phyloP scores from a whole-genome alignment of 1,140 invertebrate genomes.

The Hyles euphorbiae region DNA sequence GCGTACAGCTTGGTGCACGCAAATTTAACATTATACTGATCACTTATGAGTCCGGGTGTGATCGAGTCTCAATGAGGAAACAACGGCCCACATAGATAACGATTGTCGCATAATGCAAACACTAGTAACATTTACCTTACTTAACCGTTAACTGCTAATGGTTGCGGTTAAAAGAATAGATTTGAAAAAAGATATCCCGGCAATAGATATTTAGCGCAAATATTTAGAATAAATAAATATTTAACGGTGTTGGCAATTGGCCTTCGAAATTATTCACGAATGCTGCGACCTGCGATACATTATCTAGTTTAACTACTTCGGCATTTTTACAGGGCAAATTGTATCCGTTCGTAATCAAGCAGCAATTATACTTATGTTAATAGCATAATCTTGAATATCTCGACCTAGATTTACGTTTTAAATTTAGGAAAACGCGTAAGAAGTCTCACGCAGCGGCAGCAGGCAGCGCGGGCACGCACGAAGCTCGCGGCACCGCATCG shows the following conservation, averaged over 20 bases:
- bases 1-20: background rate
- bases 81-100: slow-evolving; percentile 66
- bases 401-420: background rate
- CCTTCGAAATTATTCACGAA: no score
- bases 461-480: slow-evolving; percentile 43
- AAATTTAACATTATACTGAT: background rate
- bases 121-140: slow-evolving; percentile 34
- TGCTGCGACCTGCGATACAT: no score
- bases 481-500: slow-evolving; percentile 34
- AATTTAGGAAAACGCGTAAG: background rate
- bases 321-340: no score
- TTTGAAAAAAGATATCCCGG: no score
- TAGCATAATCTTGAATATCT: background rate
- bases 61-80: slow-evolving; percentile 54
- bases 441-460: slow-evolving; percentile 44
- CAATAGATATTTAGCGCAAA: no score
- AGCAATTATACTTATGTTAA: no score
- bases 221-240: no score
- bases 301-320: no score
- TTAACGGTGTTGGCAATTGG: no score
- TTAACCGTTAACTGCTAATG: slow-evolving; percentile 9
- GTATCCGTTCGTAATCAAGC: no score
- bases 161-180: no score
- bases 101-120: slow-evolving; percentile 34
- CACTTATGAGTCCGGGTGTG: slow-evolving; percentile 23